A percentile compares a stretch with the other conserved stretches of the same genome.
phyloP scores from a whole-genome alignment of 2,888 invertebrate genomes.

The Dryomyza anilis region DNA sequence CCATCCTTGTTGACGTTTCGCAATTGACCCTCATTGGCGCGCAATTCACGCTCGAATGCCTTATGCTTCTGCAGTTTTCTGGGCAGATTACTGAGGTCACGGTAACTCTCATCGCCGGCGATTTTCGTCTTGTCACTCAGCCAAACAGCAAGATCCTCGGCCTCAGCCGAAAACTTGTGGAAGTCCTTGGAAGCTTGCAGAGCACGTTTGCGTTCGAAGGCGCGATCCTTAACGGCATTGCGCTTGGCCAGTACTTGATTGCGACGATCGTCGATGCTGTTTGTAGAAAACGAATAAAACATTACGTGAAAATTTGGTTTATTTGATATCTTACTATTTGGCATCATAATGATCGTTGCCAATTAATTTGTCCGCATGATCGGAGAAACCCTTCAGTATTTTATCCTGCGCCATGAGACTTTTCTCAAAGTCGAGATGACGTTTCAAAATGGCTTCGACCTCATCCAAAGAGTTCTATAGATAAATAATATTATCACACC shows the following conservation, averaged over 20 bases:
- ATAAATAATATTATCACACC: no score
- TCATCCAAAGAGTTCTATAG: constrained; percentile 82
- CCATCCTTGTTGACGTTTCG: constrained; percentile 83
- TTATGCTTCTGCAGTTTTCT: constrained; percentile 94
- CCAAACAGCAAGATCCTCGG: constrained; percentile 89
- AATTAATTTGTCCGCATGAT: constrained; percentile 81
- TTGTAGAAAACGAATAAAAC: no score
- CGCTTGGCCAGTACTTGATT: constrained; percentile 78
- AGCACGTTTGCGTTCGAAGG: constrained; percentile 74
- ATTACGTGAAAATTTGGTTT: no score
- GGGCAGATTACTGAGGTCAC: constrained; percentile 87
- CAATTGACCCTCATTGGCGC: constrained; percentile 92
- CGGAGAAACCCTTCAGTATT: constrained; percentile 79
- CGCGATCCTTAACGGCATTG: constrained; percentile 74
- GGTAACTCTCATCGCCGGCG: constrained; percentile 90
- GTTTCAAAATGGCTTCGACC: constrained; percentile 88
- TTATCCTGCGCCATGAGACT: constrained; percentile 93
- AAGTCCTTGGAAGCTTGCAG: constrained; percentile 85
- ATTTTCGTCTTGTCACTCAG: constrained; percentile 89
- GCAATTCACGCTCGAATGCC: constrained; percentile 92
- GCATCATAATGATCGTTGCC: constrained; percentile 80
- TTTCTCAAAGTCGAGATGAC: constrained; percentile 92
- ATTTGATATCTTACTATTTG: constrained; percentile 77
- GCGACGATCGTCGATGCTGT: constrained; percentile 73
- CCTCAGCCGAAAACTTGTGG: constrained; percentile 91